Evolutionary conservation across 2,888 invertebrate genomes (phyloP).

Genomic region (Cephus pygmeus): DNA sequence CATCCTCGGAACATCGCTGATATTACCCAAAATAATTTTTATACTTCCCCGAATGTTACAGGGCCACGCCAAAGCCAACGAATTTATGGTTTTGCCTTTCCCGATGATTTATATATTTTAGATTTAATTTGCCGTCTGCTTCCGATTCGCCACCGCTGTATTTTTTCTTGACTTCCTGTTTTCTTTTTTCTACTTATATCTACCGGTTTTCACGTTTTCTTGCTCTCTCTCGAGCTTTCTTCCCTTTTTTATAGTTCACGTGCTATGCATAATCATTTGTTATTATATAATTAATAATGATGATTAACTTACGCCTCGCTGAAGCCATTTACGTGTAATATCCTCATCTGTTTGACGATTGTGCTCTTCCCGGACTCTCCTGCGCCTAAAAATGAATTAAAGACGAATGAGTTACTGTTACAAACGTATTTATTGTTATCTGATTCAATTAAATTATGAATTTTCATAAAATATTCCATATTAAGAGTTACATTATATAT

Average conservation of each 20-base stretch:
- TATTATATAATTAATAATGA: not conserved
- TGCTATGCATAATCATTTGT: not conserved
- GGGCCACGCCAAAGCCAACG: not conserved
- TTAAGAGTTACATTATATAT: not conserved
- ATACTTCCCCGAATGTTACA: not conserved
- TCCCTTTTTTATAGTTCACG: not conserved
- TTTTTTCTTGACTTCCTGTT: not conserved
- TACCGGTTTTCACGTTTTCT: not conserved
- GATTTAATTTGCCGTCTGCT: not conserved
- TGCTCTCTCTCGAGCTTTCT: not conserved
- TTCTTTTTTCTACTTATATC: not conserved
- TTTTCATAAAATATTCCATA: not conserved
- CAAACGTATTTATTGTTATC: not conserved
- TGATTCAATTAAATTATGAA: not conserved
- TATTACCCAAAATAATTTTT: not conserved
- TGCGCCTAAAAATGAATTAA: conserved; percentile 74
- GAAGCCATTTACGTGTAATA: conserved; percentile 99
- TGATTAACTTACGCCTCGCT: conserved; percentile 82
- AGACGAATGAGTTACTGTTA: not conserved
- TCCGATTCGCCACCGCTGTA: not conserved
- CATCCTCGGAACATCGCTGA: not conserved
- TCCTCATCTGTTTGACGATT: conserved; percentile 99
- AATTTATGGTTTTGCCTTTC: not conserved
- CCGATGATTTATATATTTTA: not conserved
- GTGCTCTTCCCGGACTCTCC: conserved; percentile 99